Base-by-base conservation (phyloP, 2,888 invertebrate species). In the Phymatocera aterrima region DNA sequence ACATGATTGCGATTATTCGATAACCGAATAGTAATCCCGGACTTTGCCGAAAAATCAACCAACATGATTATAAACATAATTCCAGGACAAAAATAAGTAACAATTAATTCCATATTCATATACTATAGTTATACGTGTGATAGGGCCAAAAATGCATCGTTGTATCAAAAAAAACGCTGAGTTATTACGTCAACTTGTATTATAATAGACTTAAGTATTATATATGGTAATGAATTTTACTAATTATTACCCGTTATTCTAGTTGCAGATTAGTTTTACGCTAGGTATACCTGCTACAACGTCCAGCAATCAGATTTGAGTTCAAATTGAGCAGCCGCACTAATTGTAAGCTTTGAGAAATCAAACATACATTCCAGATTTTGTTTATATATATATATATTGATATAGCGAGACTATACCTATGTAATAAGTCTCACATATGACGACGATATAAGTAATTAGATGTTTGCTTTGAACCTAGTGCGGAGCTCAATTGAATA, bases 1-100 rank as follows among this genome's bases (percentile, higher is more conserved):
- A n/a, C n/a, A n/a, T n/a, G 78, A 78, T 77, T 79, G 75, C 80
- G 78, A 77, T 78, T n/a, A 72, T 79, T 81, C 80, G 54, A 80
- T 78, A 78, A 65, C 65, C 74, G 57, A 60, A 75, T 51, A 8
- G 79, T 79, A 72, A 78, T 31, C 79, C 78, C 79, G 80, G 77
- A 78, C 51, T 78, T 79, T 77, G 64, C 68, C 74, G 68, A 77
- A 77, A 31, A 68, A 77, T 78, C 43, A 37, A 51, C 54, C 48
- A 77, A 24, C 21, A 18, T 60, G 24, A 46, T 79, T 68, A n/a
- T n/a, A 12, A 37, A 37, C 21, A 18, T 61, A 21, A 6, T 64
- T 64, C 18, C 61, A 21, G 21, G 18, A 37, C n/a, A n/a, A n/a
- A n/a, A n/a, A n/a, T n/a, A n/a, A n/a, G n/a, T n/a, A n/a, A n/a